Conservation (phyloP, 2,113 vertebrate species). For the Spea bombifrons region DNA sequence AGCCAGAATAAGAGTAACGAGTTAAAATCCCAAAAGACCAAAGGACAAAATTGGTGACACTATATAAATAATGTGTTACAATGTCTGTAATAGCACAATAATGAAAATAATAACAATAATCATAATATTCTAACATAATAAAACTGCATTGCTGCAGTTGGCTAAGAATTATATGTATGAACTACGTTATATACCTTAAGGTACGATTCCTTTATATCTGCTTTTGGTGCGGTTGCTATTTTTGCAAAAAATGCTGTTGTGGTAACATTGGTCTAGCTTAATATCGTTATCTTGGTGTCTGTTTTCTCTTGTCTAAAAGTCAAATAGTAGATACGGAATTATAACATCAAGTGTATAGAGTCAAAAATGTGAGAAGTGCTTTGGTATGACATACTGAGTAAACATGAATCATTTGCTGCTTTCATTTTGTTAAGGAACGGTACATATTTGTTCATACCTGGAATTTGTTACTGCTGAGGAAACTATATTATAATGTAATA, state of each 20-base stretch:
- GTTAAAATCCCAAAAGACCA: no score
- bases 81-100: no score
- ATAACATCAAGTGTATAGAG: neutral
- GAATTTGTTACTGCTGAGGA: slow-evolving; percentile 26
- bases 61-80: no score
- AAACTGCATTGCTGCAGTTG: no score
- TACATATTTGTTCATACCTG: slow-evolving; percentile 41
- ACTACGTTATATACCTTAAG: no score
- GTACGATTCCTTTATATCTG: no score
- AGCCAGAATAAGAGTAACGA: no score
- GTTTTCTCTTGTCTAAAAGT: neutral
- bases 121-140: no score
- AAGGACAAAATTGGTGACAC: no score
- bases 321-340: neutral
- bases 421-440: slow-evolving; percentile 20
- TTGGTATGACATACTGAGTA: neutral
- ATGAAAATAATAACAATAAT: no score
- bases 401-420: slow-evolving; percentile 26
- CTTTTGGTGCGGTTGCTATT: neutral
- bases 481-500: neutral
- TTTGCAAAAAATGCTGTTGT: neutral
- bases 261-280: neutral
- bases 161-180: no score
- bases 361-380: slow-evolving; percentile 30
- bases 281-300: neutral